Conservation (phyloP, 1,140 invertebrate genomes). For the Nasonia vitripennis region DNA sequence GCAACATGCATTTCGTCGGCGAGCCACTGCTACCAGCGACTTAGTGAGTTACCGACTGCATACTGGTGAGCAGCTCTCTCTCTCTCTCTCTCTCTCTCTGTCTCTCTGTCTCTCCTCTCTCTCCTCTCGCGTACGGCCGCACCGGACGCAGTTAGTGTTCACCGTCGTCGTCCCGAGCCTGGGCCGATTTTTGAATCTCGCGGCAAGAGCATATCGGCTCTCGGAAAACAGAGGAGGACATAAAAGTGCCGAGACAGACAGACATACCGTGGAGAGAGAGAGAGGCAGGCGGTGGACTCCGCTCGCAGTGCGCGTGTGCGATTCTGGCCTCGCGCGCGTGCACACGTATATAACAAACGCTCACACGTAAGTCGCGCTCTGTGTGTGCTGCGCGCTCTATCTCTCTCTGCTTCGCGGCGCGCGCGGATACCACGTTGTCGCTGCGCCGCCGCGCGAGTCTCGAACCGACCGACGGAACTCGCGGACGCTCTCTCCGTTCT, state of each 20-base stretch:
- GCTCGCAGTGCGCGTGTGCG: neutral
- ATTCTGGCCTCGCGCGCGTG: neutral
- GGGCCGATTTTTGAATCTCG: neutral
- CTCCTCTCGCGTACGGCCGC: neutral
- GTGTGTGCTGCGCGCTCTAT: neutral
- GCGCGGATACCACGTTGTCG: conserved; percentile 16
- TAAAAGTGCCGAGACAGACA: neutral
- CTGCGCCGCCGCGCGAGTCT: conserved; percentile 1
- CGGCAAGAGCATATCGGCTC: neutral
- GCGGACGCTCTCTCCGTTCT: too few species aligned
- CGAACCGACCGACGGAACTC: neutral
- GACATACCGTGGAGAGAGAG: too few species aligned
- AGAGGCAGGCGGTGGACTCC: neutral
- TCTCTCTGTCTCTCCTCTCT: neutral
- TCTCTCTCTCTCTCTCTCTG: neutral
- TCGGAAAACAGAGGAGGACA: neutral
- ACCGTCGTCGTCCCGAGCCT: neutral
- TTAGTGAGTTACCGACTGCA: conserved; percentile 70
- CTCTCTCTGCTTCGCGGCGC: too few species aligned
- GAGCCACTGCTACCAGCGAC: conserved; percentile 62
- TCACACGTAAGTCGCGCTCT: too few species aligned
- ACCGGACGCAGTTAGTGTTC: neutral
- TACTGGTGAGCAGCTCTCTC: conserved; percentile 51
- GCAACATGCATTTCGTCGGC: conserved; percentile 61
- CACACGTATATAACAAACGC: too few species aligned